Percentiles rank a stretch among this genome's conserved stretches.
Conservation (phyloP, 2,888 invertebrate genomes). For the Meiosimyza decipiens region DNA sequence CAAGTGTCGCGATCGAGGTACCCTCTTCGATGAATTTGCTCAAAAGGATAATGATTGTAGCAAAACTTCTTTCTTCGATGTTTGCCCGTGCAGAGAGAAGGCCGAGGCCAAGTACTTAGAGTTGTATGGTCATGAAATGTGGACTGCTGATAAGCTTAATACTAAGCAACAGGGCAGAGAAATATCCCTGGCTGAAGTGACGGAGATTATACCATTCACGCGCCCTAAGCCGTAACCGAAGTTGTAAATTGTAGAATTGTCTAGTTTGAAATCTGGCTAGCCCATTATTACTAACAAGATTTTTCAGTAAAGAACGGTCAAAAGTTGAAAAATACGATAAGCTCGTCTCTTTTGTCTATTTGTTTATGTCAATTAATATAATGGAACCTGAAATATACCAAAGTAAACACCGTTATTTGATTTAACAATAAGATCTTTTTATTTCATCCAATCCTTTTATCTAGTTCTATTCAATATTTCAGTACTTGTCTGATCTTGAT, state of each 20-base stretch:
- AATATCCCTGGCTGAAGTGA: slow-evolving; percentile 50
- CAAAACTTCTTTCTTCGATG: slow-evolving; percentile 52
- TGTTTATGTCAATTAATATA: not conserved
- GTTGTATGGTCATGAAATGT: slow-evolving; percentile 55
- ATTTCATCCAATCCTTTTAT: too few species aligned
- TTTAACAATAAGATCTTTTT: too few species aligned
- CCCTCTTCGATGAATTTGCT: slow-evolving; percentile 49
- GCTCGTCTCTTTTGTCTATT: slow-evolving; percentile 17
- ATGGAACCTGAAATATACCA: too few species aligned
- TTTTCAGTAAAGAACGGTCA: slow-evolving; percentile 13
- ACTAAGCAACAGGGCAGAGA: slow-evolving; percentile 35
- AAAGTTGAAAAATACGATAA: slow-evolving; percentile 18
- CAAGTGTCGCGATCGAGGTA: slow-evolving; percentile 53
- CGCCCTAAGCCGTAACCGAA: not conserved
- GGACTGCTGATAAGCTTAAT: slow-evolving; percentile 36
- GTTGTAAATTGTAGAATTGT: too few species aligned
- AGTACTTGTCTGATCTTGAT: not conserved
- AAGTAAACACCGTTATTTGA: too few species aligned
- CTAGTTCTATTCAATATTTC: too few species aligned
- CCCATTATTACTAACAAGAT: not conserved
- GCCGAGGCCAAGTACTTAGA: slow-evolving; percentile 60
- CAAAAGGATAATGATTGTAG: slow-evolving; percentile 43
- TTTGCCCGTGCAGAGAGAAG: slow-evolving; percentile 61
- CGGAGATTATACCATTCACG: slow-evolving; percentile 41
- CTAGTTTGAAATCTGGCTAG: too few species aligned